Percentiles rank a stretch among this genome's conserved stretches.
Conservation (phyloP, 1,140 invertebrate genomes). For the Lasaia peninsularis region DNA sequence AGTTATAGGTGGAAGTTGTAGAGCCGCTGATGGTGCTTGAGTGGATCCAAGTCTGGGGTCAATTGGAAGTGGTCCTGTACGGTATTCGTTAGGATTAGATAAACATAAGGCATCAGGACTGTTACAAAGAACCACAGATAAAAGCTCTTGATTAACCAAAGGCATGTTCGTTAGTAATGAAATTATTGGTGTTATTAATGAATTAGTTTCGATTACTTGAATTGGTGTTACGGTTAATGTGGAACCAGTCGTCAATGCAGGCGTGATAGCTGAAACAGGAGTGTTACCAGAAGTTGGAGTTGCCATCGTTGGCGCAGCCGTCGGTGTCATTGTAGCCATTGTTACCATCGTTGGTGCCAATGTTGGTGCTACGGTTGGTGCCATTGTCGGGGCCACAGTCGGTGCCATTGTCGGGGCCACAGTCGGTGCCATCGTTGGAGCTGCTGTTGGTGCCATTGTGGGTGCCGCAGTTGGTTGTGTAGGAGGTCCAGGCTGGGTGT, state of each 20-base stretch:
- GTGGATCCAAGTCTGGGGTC: slow-evolving; percentile 63
- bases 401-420: slow-evolving; percentile 22
- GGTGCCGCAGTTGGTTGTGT: slow-evolving; percentile 24
- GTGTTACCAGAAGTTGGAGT: slow-evolving; percentile 16
- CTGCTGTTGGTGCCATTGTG: slow-evolving; percentile 8
- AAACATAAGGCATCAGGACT: slow-evolving; percentile 57
- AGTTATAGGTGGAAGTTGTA: slow-evolving; percentile 48
- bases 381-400: slow-evolving; percentile 22
- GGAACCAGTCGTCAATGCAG: slow-evolving; percentile 20
- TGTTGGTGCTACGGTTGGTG: slow-evolving; percentile 28
- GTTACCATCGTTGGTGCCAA: slow-evolving; percentile 17
- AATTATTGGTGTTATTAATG: slow-evolving; percentile 22
- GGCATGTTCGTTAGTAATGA: slow-evolving; percentile 23
- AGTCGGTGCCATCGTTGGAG: slow-evolving; percentile 21
- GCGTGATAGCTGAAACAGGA: slow-evolving; percentile 14
- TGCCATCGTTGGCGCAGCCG: slow-evolving; percentile 17
- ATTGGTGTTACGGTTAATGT: slow-evolving; percentile 17
- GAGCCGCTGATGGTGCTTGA: slow-evolving; percentile 42
- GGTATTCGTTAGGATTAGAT: slow-evolving; percentile 60
- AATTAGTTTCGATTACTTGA: slow-evolving; percentile 20
- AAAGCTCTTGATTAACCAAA: slow-evolving; percentile 39
- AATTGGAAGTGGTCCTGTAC: slow-evolving; percentile 55
- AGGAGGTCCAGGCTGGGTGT: slow-evolving; percentile 15
- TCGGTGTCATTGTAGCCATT: slow-evolving; percentile 16
- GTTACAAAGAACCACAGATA: slow-evolving; percentile 54